Conservation (phyloP, 2,113 vertebrate genomes). For the Saguinus midas region DNA sequence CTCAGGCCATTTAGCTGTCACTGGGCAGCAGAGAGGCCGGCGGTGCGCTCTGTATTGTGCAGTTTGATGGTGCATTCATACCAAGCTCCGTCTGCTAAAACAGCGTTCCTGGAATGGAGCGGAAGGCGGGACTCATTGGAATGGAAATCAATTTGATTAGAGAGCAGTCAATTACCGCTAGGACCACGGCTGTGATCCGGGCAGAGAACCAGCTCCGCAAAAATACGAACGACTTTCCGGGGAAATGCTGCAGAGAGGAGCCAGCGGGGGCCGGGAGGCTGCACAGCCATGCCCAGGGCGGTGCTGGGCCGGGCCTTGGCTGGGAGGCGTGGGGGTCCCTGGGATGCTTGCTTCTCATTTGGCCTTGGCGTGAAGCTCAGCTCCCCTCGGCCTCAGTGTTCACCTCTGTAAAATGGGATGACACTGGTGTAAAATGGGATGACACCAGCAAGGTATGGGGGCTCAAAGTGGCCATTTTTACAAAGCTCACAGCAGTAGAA, state of each 20-base stretch:
- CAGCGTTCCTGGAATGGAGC: conserved; percentile 81
- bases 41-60: conserved; percentile 68
- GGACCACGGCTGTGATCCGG: conserved; percentile 51
- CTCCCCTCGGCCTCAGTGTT: background rate
- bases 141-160: conserved; percentile 82
- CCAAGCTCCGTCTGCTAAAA: conserved; percentile 69
- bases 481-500: rapidly evolving
- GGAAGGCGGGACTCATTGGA: conserved; percentile 69
- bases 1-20: conserved; percentile 68
- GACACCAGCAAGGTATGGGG: background rate
- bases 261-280: rapidly evolving
- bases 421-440: too few relatives aligned
- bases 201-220: conserved; percentile 40
- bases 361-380: rapidly evolving
- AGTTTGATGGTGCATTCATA: conserved; percentile 71
- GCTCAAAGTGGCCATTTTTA: background rate
- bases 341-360: rapidly evolving
- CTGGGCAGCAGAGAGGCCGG: conserved; percentile 57
- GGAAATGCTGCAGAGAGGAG: rapidly evolving
- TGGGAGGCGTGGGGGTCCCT: rapidly evolving
- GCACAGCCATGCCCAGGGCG: background rate
- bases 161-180: conserved; percentile 69
- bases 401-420: background rate
- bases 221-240: background rate
- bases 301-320: too few relatives aligned